Conservation (phyloP, 2,113 vertebrate species). For the Coptodon bakossiorum region DNA sequence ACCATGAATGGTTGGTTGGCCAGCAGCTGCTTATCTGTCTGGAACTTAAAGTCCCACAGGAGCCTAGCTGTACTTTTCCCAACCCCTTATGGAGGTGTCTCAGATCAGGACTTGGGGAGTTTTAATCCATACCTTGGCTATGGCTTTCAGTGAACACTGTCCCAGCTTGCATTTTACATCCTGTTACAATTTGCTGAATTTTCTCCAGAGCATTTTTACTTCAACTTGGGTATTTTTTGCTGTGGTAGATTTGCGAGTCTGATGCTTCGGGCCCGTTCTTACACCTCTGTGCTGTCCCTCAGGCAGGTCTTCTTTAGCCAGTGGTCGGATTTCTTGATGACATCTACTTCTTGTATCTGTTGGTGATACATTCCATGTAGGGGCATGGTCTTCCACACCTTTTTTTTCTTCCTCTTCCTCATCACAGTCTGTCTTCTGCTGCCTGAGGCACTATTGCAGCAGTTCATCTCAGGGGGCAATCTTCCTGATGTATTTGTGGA, state of each 20-base stretch:
- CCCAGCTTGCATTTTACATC: neutral
- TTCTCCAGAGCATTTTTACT: neutral
- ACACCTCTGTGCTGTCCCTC: neutral
- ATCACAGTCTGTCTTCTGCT: neutral
- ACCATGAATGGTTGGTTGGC: neutral
- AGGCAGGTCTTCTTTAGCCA: neutral
- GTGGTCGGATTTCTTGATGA: neutral
- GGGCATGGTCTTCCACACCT: neutral
- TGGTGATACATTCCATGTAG: neutral
- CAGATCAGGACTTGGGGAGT: neutral
- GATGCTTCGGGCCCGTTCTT: neutral
- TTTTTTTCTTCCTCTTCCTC: neutral
- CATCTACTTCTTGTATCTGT: neutral
- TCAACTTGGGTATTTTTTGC: neutral
- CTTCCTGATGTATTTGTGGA: neutral
- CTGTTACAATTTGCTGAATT: neutral
- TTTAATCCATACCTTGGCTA: neutral
- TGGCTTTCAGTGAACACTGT: neutral
- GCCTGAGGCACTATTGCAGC: neutral
- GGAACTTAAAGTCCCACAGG: neutral
- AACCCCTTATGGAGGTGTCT: neutral
- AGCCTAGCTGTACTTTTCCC: neutral
- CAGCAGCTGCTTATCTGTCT: neutral
- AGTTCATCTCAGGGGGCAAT: neutral
- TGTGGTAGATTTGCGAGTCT: neutral